phyloP scores from a whole-genome alignment of 2,797 vertebrate species.

The Eleutherodactylus coqui region DNA sequence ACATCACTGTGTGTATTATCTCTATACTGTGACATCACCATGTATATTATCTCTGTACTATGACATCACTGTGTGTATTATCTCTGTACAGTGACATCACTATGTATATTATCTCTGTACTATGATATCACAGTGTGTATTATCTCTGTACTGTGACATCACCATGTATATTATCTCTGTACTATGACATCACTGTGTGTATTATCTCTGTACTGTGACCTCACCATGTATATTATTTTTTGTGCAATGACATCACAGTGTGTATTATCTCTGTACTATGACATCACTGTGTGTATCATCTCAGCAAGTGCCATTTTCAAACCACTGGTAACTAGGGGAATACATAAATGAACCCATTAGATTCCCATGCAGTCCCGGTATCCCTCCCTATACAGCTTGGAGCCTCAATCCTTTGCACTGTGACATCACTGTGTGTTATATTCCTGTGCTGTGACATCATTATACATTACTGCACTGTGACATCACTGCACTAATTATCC shows the following conservation, averaged over 20 bases:
- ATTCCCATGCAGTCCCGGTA: too few species aligned
- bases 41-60: too few species aligned
- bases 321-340: too few species aligned
- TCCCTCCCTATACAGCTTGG: too few species aligned
- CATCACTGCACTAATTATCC: not conserved
- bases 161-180: not conserved
- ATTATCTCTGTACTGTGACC: conserved; percentile 1
- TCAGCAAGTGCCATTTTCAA: too few species aligned
- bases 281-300: not conserved
- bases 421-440: not conserved
- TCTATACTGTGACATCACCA: not conserved
- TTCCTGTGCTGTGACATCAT: not conserved
- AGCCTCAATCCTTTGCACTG: too few species aligned
- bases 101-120: not conserved
- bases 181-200: not conserved
- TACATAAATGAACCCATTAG: too few species aligned
- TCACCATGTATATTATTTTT: not conserved
- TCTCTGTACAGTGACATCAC: not conserved
- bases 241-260: too few species aligned
- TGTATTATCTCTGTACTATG: not conserved
- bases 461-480: not conserved
- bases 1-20: not conserved
- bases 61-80: not conserved
- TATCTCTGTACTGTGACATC: not conserved
- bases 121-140: too few species aligned